Conservation (phyloP, 2,888 invertebrate genomes). For the Steromphala cineraria region DNA sequence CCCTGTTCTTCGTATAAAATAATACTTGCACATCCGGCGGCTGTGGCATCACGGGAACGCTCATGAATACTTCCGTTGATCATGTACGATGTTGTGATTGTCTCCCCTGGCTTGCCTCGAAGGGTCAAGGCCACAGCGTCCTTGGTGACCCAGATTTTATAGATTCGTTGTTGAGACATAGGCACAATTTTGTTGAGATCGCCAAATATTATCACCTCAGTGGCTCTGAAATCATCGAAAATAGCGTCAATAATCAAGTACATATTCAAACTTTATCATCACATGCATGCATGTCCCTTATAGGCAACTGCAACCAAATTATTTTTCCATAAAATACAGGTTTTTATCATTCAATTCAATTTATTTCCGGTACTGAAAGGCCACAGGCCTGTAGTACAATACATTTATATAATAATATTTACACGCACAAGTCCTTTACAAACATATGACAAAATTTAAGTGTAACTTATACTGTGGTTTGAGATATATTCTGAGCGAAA, state of each 20-base stretch:
- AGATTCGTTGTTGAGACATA: constrained; percentile 43
- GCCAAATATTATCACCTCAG: constrained; percentile 39
- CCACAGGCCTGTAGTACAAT: no score
- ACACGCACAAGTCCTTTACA: no score
- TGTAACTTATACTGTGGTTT: no score
- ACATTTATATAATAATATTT: no score
- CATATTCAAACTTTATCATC: background rate
- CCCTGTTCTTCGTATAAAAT: background rate
- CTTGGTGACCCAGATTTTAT: constrained; percentile 20
- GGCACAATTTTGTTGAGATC: constrained; percentile 49
- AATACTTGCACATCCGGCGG: background rate
- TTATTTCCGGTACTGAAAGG: no score
- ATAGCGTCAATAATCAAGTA: background rate
- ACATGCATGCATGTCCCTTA: background rate
- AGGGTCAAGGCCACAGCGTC: constrained; percentile 33
- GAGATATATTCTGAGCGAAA: no score
- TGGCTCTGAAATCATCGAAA: constrained; percentile 16
- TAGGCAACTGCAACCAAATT: no score
- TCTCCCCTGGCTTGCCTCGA: constrained; percentile 31
- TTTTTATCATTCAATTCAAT: no score
- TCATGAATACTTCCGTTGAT: constrained; percentile 18
- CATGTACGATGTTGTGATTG: constrained; percentile 26
- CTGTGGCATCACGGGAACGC: background rate
- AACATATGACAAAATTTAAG: no score
- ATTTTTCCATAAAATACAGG: no score